phyloP scores from a whole-genome alignment of 1,140 invertebrate species.

The Euura lappo region DNA sequence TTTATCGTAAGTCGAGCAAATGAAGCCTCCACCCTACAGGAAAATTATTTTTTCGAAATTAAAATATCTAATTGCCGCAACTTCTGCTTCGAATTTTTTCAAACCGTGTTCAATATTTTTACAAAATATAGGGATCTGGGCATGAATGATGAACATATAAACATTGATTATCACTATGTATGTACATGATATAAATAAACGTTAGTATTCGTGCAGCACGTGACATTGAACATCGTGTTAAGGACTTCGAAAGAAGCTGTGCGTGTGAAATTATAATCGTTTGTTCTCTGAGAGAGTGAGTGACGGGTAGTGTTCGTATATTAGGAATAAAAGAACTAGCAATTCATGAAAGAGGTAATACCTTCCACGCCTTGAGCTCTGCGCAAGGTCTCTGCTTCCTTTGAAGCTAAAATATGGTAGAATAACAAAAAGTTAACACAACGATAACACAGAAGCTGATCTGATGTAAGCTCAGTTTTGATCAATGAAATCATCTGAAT shows the following conservation, averaged over 20 bases:
- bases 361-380: slow-evolving; percentile 38
- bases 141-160: neutral
- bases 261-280: neutral
- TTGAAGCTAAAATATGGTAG: slow-evolving; percentile 40
- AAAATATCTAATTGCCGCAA: no score
- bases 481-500: neutral
- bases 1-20: neutral
- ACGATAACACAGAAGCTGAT: slow-evolving; percentile 11
- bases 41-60: neutral
- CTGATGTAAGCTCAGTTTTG: neutral
- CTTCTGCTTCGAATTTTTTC: no score
- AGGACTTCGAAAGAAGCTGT: neutral
- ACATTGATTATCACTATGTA: neutral
- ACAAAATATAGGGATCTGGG: no score
- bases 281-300: neutral
- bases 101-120: no score
- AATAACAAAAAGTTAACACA: slow-evolving; percentile 25
- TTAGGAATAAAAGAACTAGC: neutral
- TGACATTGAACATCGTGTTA: neutral
- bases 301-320: neutral
- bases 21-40: neutral
- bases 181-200: neutral
- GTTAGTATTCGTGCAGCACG: neutral
- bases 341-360: slow-evolving; percentile 28
- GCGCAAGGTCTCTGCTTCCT: slow-evolving; percentile 43